A percentile compares a stretch with the other conserved stretches of the same genome.
Conservation (phyloP, 2,113 vertebrate genomes). For the Ophiodon elongatus region DNA sequence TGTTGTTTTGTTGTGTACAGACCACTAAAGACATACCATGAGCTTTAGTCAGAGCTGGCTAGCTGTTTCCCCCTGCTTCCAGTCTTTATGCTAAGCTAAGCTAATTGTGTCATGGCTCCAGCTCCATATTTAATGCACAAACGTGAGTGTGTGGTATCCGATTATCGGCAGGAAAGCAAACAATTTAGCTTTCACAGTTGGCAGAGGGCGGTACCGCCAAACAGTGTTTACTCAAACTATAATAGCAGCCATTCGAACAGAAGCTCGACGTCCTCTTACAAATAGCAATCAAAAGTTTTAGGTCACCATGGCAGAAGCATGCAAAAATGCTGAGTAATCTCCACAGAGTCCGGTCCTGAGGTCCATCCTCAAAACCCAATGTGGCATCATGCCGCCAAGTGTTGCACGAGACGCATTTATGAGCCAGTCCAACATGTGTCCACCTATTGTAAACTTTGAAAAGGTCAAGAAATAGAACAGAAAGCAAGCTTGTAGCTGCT, state of each 20-base stretch:
- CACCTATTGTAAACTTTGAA: slow-evolving; percentile 34
- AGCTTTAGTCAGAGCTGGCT: background rate
- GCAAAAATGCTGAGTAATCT: background rate
- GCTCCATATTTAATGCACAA: background rate
- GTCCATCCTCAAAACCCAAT: slow-evolving; percentile 3
- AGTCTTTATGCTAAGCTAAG: background rate
- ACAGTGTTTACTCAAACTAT: background rate
- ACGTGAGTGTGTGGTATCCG: background rate
- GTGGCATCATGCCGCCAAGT: slow-evolving; percentile 6
- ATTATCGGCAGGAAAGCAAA: background rate
- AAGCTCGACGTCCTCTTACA: background rate
- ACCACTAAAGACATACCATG: background rate
- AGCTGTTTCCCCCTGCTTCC: background rate
- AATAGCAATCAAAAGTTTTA: background rate
- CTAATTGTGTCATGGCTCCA: background rate
- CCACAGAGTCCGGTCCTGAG: background rate
- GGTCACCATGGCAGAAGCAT: slow-evolving; percentile 4
- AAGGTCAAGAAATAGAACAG: slow-evolving; percentile 28
- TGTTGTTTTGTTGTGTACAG: background rate
- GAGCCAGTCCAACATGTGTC: slow-evolving; percentile 15
- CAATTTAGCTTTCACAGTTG: background rate
- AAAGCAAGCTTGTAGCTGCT: slow-evolving; percentile 17
- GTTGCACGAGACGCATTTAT: slow-evolving; percentile 12
- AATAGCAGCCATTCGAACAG: background rate
- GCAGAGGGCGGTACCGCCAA: background rate